Evolutionary conservation across 2,797 vertebrate genomes (phyloP).

Genomic region (Phaenicophaeus curvirostris): DNA sequence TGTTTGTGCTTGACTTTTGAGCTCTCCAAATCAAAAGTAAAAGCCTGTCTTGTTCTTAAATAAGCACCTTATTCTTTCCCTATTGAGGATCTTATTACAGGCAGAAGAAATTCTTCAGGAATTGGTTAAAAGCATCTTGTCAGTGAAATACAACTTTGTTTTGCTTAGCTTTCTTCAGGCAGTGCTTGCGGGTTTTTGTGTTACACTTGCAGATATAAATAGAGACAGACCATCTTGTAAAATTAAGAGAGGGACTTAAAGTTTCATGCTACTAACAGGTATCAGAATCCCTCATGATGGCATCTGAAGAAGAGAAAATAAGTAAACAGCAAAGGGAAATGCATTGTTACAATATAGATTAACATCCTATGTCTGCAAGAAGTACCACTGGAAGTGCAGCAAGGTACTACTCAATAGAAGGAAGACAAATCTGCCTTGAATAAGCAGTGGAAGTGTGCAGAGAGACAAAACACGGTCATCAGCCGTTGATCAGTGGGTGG

Average conservation of each 20-base stretch:
- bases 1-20: neutral
- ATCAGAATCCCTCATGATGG: neutral
- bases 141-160: constrained; percentile 18
- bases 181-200: neutral
- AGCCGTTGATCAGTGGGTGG: neutral
- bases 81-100: neutral
- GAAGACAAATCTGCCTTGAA: neutral
- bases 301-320: neutral
- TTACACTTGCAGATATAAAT: neutral
- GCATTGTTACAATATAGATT: neutral
- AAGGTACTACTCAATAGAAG: neutral
- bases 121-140: constrained; percentile 30
- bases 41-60: constrained; percentile 3
- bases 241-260: neutral
- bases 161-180: neutral
- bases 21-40: constrained; percentile 28
- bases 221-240: neutral
- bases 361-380: neutral
- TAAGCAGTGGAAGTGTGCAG: neutral
- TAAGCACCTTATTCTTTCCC: neutral
- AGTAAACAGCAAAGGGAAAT: neutral
- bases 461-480: neutral
- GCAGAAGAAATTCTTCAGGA: neutral
- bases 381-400: neutral
- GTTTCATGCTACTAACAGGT: neutral